Evolutionary conservation across 1,140 invertebrate species (phyloP).

Genomic region (Cotesia glomerata): DNA sequence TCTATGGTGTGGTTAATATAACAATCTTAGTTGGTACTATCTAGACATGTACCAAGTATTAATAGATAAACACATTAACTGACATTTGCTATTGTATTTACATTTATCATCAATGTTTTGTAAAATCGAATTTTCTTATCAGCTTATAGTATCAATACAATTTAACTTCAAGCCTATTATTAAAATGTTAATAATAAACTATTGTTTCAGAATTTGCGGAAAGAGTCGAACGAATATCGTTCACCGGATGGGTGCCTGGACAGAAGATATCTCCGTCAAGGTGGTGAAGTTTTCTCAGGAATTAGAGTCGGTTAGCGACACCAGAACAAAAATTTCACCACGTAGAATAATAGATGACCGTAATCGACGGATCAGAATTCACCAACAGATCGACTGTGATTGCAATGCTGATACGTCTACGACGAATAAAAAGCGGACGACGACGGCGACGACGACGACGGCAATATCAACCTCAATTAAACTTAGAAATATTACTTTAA

Average conservation of each 20-base stretch:
- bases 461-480: constrained; percentile 7
- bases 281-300: constrained; percentile 50
- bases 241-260: constrained; percentile 64
- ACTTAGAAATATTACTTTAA: neutral
- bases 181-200: constrained; percentile 10
- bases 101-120: too few relatives aligned
- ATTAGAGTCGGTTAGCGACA: constrained; percentile 31
- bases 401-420: constrained; percentile 15
- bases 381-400: constrained; percentile 19
- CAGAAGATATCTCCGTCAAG: constrained; percentile 56
- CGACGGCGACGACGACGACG: constrained; percentile 12
- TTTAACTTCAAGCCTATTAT: neutral
- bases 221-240: constrained; percentile 49
- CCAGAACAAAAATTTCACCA: neutral
- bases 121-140: neutral
- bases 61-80: too few relatives aligned
- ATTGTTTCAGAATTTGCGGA: constrained; percentile 48
- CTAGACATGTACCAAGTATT: neutral
- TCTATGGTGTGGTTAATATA: neutral
- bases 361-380: constrained; percentile 40
- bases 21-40: neutral
- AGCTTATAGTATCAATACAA: neutral
- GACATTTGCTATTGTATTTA: too few relatives aligned
- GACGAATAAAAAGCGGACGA: neutral
- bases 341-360: constrained; percentile 17